These are phyloP conservation scores for Pristionchus japonicus DNA, from an alignment of 2,888 invertebrate species.

Conservation along the genomic window DNA sequence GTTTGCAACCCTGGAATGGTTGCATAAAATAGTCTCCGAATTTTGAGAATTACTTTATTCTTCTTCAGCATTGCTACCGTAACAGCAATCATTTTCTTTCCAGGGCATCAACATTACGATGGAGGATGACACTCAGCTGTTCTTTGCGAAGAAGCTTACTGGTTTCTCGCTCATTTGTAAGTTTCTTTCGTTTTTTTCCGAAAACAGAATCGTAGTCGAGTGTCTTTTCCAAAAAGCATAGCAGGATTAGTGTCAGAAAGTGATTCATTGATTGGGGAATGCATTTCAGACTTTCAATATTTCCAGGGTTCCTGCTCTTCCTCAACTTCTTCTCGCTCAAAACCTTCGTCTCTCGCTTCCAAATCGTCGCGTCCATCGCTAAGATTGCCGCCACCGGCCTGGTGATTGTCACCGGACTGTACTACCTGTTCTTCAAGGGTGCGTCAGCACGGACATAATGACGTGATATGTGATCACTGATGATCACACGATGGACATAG, in stretches of 20 bases:
- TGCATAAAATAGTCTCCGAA: no score
- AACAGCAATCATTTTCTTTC: no score
- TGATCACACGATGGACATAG: no score
- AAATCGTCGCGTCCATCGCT: slow-evolving; percentile 70
- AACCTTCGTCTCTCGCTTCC: slow-evolving; percentile 70
- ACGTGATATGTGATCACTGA: no score
- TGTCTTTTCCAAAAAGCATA: neutral
- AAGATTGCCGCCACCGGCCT: slow-evolving; percentile 67
- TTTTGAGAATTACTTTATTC: no score
- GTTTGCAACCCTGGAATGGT: no score
- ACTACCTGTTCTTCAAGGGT: slow-evolving; percentile 63
- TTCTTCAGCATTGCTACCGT: no score
- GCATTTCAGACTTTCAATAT: neutral
- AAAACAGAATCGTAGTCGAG: neutral
- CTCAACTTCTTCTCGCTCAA: slow-evolving; percentile 73
- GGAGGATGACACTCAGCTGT: slow-evolving; percentile 40
- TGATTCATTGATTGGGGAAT: neutral
- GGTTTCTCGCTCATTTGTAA: slow-evolving; percentile 66
- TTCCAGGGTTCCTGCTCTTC: slow-evolving; percentile 66
- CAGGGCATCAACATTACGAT: slow-evolving; percentile 60
- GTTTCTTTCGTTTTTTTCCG: neutral
- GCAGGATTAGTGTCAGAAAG: neutral
- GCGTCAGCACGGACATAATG: no score
- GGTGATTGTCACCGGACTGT: slow-evolving; percentile 68
- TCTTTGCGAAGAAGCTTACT: slow-evolving; percentile 61